Evolutionary conservation across 2,888 invertebrate genomes (phyloP).

Genomic region (Resseliella maxima): DNA sequence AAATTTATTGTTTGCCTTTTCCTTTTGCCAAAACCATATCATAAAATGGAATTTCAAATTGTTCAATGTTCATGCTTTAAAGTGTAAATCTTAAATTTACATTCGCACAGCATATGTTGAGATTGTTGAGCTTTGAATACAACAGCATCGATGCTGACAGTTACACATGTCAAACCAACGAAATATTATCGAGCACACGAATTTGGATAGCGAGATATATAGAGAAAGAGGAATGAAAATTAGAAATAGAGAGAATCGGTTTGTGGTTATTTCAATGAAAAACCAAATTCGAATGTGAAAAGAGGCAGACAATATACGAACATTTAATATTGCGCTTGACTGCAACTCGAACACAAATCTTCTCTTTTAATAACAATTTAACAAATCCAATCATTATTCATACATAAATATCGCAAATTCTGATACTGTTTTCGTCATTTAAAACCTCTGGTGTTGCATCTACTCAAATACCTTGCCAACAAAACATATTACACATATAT

Average conservation of each 20-base stretch:
- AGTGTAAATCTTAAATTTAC: constrained; percentile 14
- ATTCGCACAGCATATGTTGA: constrained; percentile 3
- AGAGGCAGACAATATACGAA: not conserved
- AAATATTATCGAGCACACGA: not conserved
- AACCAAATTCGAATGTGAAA: not conserved
- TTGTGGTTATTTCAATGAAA: not conserved
- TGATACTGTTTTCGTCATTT: constrained; percentile 22
- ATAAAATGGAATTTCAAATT: constrained; percentile 6
- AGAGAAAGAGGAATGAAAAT: not conserved
- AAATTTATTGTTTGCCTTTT: constrained; percentile 40
- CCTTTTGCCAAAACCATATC: constrained; percentile 9
- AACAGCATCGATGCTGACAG: constrained; percentile 13
- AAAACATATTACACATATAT: not conserved
- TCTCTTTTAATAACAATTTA: constrained; percentile 24
- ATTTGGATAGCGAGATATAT: too few species aligned
- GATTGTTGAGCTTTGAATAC: not conserved
- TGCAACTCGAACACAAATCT: constrained; percentile 25
- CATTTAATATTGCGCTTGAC: not conserved
- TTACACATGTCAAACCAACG: constrained; percentile 13
- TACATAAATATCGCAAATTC: constrained; percentile 46
- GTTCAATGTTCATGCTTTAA: not conserved
- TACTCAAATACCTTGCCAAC: not conserved
- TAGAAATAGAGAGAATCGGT: not conserved
- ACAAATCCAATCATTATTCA: constrained; percentile 53
- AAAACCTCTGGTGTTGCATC: not conserved